Conservation (phyloP, 2,797 vertebrate genomes). For the Leptatherina wallacei region DNA sequence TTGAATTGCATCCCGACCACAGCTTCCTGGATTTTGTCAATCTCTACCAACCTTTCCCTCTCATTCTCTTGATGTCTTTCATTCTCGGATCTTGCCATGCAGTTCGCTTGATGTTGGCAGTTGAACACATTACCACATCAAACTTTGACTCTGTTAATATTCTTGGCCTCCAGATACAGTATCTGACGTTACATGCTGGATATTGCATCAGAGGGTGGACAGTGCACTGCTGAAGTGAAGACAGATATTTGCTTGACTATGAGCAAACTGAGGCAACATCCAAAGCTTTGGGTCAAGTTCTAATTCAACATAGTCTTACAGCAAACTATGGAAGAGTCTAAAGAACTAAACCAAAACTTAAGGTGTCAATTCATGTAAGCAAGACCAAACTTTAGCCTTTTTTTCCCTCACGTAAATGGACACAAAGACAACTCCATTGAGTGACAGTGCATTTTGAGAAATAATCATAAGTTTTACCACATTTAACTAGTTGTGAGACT, state of each 20-base stretch:
- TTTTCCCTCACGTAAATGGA: too few relatives aligned
- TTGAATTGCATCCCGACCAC: not conserved
- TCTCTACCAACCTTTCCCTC: slow-evolving; percentile 12
- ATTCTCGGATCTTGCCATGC: slow-evolving; percentile 33
- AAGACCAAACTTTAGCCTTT: too few relatives aligned
- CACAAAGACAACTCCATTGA: too few relatives aligned
- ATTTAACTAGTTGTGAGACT: too few relatives aligned
- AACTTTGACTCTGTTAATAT: slow-evolving; percentile 62
- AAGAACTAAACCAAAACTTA: too few relatives aligned
- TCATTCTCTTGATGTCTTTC: slow-evolving; percentile 36
- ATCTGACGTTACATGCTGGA: slow-evolving; percentile 51
- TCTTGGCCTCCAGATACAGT: slow-evolving; percentile 30
- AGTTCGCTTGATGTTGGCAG: slow-evolving; percentile 59
- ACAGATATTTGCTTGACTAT: not conserved
- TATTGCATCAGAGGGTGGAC: slow-evolving; percentile 40
- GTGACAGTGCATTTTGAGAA: too few relatives aligned
- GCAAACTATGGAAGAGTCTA: not conserved
- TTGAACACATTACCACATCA: slow-evolving; percentile 64
- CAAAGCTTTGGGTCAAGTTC: slow-evolving; percentile 18
- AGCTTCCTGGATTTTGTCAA: slow-evolving; percentile 7
- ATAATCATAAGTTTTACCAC: too few relatives aligned
- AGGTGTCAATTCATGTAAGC: too few relatives aligned
- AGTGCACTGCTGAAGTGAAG: slow-evolving; percentile 9
- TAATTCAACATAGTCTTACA: not conserved
- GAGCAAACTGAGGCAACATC: slow-evolving; percentile 24